Base-by-base conservation (phyloP, 2,888 invertebrate species). In the Plutella xylostella region DNA sequence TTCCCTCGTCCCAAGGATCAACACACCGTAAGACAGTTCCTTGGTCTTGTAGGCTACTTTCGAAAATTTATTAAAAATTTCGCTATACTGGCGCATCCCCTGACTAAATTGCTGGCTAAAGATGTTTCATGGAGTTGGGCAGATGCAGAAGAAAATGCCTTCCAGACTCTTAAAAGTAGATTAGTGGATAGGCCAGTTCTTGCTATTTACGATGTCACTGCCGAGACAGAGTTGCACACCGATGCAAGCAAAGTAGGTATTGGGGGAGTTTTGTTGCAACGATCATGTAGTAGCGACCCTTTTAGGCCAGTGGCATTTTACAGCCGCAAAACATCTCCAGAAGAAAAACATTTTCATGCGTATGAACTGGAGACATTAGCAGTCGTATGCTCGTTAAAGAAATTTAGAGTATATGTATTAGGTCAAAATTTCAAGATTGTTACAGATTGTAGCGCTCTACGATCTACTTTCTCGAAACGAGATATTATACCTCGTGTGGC, bases 321-420 rank as follows among this genome's bases (percentile, higher is more conserved):
- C 45, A 61, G 58, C 46, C 38, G 48, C 20, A 51, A 53, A 17
- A 54, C 54, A 1, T 46, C 54, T 9, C 12, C 15, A 4, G 51
- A 48, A 3, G 53, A 59, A 40, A 42, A 46, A 4, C 47, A 45
- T 9, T 58, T 49, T 19, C 49, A 49, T 60, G 66, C 43, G 55
- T 62, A 58, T 44, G 60, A 62, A 37, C 45, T 61, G 7, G 56
- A 60, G 45, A 56, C 58, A 0, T 37, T 58, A 37, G 55, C 55
- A 0, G 44, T 58, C 15, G 46, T 37, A 4, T 7, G 45, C 41
- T 45, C 53, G 11, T 22, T 57, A 17, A 31, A 48, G n/a, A 50
- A 49, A 30, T 55, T 57, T 30, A 37, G 53, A 6, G 46, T 54
- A 6, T 56, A 56, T 42, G 34, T 59, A 7, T 22, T 55, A 33